A percentile compares a stretch with the other conserved stretches of the same genome.
Conservation (phyloP, 2,888 invertebrate genomes). For the Phortica magna region DNA sequence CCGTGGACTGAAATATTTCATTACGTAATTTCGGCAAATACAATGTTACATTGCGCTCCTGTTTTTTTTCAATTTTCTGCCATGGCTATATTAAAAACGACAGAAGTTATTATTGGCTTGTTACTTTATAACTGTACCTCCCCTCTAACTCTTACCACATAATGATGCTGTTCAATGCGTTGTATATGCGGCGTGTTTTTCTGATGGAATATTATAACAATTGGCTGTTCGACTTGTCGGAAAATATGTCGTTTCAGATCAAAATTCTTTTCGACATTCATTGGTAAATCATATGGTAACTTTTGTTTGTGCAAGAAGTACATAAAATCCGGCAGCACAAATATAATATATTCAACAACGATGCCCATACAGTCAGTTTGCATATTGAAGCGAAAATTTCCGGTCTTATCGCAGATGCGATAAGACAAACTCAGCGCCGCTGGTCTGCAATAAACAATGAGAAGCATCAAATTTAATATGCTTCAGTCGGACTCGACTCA, state of each 20-base stretch:
- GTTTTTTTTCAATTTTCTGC: background rate
- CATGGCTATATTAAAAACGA: background rate
- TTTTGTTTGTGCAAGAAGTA: slow-evolving; percentile 65
- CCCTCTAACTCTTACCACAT: slow-evolving; percentile 58
- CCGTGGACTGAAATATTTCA: background rate
- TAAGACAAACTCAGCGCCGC: slow-evolving; percentile 61
- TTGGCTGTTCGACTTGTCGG: slow-evolving; percentile 67
- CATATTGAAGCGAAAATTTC: slow-evolving; percentile 72
- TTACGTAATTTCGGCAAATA: no score
- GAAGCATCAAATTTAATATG: no score
- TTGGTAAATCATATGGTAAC: slow-evolving; percentile 59
- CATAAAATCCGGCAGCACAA: slow-evolving; percentile 70
- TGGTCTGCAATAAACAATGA: background rate
- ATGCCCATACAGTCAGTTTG: slow-evolving; percentile 56
- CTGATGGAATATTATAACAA: slow-evolving; percentile 65
- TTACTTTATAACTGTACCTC: background rate
- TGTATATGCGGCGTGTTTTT: slow-evolving; percentile 46
- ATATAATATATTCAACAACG: slow-evolving; percentile 71
- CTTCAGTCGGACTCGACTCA: background rate
- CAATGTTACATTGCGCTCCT: background rate
- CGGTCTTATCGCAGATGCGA: slow-evolving; percentile 68
- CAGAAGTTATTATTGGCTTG: background rate
- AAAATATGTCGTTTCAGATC: slow-evolving; percentile 74
- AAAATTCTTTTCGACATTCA: slow-evolving; percentile 58
- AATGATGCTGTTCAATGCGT: slow-evolving; percentile 74